Percentiles rank a stretch among this genome's conserved stretches.
These are phyloP conservation scores for Lepidurus arcticus DNA, from an alignment of 1,140 invertebrate species.

Conservation along the genomic window DNA sequence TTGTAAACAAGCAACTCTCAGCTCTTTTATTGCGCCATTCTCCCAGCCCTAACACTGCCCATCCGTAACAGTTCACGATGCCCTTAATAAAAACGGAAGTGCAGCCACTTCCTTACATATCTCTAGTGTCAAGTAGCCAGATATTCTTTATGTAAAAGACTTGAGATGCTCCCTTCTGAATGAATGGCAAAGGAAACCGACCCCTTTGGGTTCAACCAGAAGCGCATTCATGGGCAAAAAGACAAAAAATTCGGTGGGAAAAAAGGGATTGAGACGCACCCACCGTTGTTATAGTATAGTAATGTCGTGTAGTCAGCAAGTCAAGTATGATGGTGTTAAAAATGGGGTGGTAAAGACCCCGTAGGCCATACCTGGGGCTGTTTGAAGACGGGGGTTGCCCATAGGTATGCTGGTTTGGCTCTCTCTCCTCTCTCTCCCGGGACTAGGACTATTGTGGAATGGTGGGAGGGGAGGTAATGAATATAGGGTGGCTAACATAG, in stretches of 20 bases:
- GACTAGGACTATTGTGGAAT: background rate
- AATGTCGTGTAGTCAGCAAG: constrained; percentile 9
- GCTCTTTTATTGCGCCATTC: background rate
- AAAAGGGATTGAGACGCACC: constrained; percentile 18
- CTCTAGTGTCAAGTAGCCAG: background rate
- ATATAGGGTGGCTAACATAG: constrained; percentile 19
- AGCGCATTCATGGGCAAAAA: background rate
- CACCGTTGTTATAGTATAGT: constrained; percentile 15
- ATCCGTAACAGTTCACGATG: constrained; percentile 9
- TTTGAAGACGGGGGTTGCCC: background rate
- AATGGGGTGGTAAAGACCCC: background rate
- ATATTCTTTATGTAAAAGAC: background rate
- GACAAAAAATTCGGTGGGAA: background rate
- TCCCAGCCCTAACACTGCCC: background rate
- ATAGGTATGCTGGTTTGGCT: constrained; percentile 9
- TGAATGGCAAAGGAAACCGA: background rate
- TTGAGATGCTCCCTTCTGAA: constrained; percentile 3
- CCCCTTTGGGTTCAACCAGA: background rate
- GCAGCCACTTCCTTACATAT: background rate
- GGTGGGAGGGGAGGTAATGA: constrained; percentile 14
- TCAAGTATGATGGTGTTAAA: constrained; percentile 22
- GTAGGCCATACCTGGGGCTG: background rate
- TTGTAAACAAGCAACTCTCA: background rate
- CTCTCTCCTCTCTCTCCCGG: background rate
- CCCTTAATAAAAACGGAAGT: background rate